Evolutionary conservation across 2,888 invertebrate species (phyloP).

Genomic region (Ennomos erosarius): DNA sequence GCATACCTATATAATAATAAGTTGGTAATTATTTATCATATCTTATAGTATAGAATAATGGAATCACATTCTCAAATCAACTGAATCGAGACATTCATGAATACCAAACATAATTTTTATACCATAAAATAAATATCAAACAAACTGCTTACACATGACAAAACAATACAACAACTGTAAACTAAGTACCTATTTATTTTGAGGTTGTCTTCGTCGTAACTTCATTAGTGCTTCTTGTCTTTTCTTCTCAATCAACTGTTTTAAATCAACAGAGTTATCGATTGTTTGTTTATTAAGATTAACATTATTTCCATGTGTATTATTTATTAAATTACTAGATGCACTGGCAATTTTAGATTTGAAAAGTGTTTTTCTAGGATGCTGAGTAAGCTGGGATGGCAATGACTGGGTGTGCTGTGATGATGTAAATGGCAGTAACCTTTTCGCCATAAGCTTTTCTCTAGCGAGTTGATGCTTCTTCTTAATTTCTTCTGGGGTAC

Average conservation of each 20-base stretch:
- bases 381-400: constrained; percentile 22
- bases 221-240: constrained; percentile 79
- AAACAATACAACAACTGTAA: constrained; percentile 2
- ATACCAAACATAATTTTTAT: constrained; percentile 22
- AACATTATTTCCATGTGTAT: constrained; percentile 27
- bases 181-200: constrained; percentile 44
- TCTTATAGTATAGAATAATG: too few species aligned
- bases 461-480: constrained; percentile 86
- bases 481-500: constrained; percentile 86
- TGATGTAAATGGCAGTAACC: constrained; percentile 70
- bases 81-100: constrained; percentile 14
- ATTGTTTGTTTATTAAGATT: constrained; percentile 21
- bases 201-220: constrained; percentile 66
- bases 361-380: constrained; percentile 54
- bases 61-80: constrained; percentile 16
- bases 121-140: constrained; percentile 32
- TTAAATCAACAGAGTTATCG: constrained; percentile 53
- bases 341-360: constrained; percentile 59
- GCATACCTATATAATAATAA: neutral
- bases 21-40: neutral
- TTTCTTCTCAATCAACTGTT: constrained; percentile 75
- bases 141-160: constrained; percentile 26
- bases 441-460: constrained; percentile 84
- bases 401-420: constrained; percentile 51
- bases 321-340: constrained; percentile 26